These are phyloP conservation scores for Oophaga pumilio DNA, from an alignment of 2,113 vertebrate genomes.

Conservation along the genomic window DNA sequence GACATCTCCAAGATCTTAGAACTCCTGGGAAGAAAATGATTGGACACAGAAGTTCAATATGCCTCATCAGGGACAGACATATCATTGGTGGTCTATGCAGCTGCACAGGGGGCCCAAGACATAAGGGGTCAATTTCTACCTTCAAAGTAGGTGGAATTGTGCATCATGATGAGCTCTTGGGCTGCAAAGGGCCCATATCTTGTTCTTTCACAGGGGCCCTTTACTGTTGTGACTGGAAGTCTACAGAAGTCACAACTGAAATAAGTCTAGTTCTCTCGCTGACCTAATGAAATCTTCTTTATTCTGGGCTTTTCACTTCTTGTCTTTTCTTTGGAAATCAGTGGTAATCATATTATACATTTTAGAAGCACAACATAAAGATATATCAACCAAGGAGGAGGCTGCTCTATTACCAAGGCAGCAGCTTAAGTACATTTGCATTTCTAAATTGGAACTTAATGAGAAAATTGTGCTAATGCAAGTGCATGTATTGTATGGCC, in stretches of 20 bases:
- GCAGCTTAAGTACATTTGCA: constrained; percentile 50
- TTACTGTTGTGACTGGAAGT: neutral
- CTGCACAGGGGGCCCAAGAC: too few relatives aligned
- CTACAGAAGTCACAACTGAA: neutral
- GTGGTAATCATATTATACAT: constrained; percentile 33
- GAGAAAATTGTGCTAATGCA: constrained; percentile 52
- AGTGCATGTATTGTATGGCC: constrained; percentile 23
- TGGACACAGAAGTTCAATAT: too few relatives aligned
- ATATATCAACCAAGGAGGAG: constrained; percentile 39
- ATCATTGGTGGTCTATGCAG: too few relatives aligned
- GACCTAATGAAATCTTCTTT: neutral
- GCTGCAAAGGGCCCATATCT: too few relatives aligned
- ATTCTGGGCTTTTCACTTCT: neutral
- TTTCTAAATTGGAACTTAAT: constrained; percentile 56
- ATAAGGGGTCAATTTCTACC: too few relatives aligned
- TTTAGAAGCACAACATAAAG: constrained; percentile 5
- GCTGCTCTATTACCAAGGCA: constrained; percentile 43
- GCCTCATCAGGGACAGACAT: too few relatives aligned
- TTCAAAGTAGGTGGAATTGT: too few relatives aligned
- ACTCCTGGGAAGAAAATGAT: too few relatives aligned
- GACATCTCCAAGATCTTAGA: too few relatives aligned
- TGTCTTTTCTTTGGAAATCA: neutral
- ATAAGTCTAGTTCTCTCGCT: neutral
- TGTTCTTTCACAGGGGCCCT: too few relatives aligned
- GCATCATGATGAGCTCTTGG: too few relatives aligned